These are phyloP conservation scores for Seira musarum DNA, from an alignment of 2,888 invertebrate genomes.

Conservation along the genomic window DNA sequence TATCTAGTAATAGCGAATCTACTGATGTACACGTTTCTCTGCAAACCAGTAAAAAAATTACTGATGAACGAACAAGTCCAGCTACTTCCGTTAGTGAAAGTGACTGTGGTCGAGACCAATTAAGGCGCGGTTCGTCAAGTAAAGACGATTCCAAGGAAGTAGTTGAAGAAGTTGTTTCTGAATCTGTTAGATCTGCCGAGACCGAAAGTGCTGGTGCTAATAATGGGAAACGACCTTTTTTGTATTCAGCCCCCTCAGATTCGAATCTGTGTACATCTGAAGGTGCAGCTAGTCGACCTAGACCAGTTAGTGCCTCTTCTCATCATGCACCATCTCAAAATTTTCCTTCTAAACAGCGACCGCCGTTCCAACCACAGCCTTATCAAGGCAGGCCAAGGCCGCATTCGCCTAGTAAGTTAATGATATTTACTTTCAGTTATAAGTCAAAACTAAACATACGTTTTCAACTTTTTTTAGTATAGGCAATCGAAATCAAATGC, in stretches of 20 bases:
- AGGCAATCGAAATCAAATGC: no score
- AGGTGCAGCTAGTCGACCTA: conserved; percentile 28
- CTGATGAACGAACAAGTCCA: conserved; percentile 35
- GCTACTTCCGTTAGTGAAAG: conserved; percentile 41
- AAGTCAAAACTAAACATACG: no score
- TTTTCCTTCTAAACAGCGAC: conserved; percentile 21
- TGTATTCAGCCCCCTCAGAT: conserved; percentile 27
- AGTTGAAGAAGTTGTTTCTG: conserved; percentile 15
- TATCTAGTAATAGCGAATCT: background rate
- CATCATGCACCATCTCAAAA: conserved; percentile 36
- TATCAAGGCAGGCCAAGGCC: conserved; percentile 37
- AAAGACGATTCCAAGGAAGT: conserved; percentile 20
- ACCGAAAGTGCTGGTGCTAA: conserved; percentile 6
- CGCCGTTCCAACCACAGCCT: conserved; percentile 38
- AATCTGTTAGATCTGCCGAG: conserved; percentile 14
- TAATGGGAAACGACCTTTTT: conserved; percentile 23
- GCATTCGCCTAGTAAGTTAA: conserved; percentile 46
- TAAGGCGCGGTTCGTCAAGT: conserved; percentile 10
- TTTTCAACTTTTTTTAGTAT: no score
- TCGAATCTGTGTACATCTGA: conserved; percentile 40
- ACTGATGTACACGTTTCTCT: conserved; percentile 3
- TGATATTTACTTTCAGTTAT: conserved; percentile 8
- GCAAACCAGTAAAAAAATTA: conserved; percentile 13
- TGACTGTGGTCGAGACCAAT: conserved; percentile 44
- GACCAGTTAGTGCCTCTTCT: conserved; percentile 34